These are phyloP conservation scores for Trichechus manatus DNA, from an alignment of 2,113 vertebrate genomes.

Conservation along the genomic window DNA sequence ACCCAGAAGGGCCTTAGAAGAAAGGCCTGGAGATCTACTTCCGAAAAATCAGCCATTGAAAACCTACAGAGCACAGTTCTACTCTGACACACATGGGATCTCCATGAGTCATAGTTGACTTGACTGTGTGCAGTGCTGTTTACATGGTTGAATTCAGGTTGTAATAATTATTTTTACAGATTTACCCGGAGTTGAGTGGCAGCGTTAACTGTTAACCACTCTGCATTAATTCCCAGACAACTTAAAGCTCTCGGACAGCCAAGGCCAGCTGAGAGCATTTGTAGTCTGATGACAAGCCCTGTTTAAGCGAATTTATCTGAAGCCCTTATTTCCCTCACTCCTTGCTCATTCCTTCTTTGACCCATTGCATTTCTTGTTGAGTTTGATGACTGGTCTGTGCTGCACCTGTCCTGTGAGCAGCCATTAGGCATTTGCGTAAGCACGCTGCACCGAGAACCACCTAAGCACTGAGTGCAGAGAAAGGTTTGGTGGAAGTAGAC, in stretches of 20 bases:
- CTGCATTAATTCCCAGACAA: slow-evolving; percentile 86
- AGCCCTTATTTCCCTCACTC: slow-evolving; percentile 13
- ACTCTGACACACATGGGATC: neutral
- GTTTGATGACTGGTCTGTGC: slow-evolving; percentile 74
- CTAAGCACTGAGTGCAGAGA: slow-evolving; percentile 58
- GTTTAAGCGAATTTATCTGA: slow-evolving; percentile 74
- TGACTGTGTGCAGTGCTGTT: slow-evolving; percentile 91
- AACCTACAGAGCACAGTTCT: neutral
- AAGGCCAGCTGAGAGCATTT: slow-evolving; percentile 79
- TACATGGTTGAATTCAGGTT: slow-evolving; percentile 89
- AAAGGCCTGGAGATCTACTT: neutral
- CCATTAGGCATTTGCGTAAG: neutral
- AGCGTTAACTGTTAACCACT: slow-evolving; percentile 89
- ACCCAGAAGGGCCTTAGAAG: neutral
- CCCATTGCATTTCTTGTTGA: slow-evolving; percentile 65
- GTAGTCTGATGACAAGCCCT: slow-evolving; percentile 74
- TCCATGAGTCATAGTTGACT: neutral
- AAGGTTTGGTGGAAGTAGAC: slow-evolving; percentile 81
- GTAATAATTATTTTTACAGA: slow-evolving; percentile 87
- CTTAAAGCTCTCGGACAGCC: slow-evolving; percentile 81
- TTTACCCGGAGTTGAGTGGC: slow-evolving; percentile 87
- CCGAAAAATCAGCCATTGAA: neutral
- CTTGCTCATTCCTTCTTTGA: slow-evolving; percentile 71
- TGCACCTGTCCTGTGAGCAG: slow-evolving; percentile 83
- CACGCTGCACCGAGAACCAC: slow-evolving; percentile 72